These are phyloP conservation scores for Picathartes gymnocephalus DNA, from an alignment of 2,113 vertebrate genomes.

Conservation along the genomic window DNA sequence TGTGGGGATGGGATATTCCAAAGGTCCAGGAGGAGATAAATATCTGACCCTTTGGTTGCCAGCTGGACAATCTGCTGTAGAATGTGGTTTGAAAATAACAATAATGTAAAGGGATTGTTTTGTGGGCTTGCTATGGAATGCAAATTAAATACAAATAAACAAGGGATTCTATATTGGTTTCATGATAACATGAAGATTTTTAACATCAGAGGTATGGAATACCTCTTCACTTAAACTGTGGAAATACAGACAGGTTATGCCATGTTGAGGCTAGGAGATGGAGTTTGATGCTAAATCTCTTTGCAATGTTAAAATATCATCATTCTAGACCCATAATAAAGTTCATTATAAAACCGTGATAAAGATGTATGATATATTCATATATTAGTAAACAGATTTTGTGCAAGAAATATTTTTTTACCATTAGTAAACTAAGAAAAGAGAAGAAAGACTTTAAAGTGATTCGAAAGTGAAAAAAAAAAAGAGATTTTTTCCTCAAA, in stretches of 20 bases:
- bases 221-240: background rate
- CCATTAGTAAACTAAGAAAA: background rate
- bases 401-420: background rate
- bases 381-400: background rate
- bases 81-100: background rate
- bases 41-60: background rate
- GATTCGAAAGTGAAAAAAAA: background rate
- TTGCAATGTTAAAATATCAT: background rate
- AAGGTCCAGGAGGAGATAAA: background rate
- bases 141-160: background rate
- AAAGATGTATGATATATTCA: background rate
- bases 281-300: background rate
- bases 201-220: background rate
- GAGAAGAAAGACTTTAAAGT: background rate
- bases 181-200: background rate
- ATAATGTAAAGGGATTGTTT: background rate
- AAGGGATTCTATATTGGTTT: background rate
- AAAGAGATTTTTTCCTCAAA: no score
- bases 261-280: background rate
- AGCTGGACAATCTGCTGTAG: background rate
- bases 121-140: background rate
- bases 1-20: background rate
- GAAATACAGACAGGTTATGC: background rate
- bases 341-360: background rate
- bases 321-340: background rate